Conservation (phyloP, 2,113 vertebrate species). For the Cricetomys ansorgei region DNA sequence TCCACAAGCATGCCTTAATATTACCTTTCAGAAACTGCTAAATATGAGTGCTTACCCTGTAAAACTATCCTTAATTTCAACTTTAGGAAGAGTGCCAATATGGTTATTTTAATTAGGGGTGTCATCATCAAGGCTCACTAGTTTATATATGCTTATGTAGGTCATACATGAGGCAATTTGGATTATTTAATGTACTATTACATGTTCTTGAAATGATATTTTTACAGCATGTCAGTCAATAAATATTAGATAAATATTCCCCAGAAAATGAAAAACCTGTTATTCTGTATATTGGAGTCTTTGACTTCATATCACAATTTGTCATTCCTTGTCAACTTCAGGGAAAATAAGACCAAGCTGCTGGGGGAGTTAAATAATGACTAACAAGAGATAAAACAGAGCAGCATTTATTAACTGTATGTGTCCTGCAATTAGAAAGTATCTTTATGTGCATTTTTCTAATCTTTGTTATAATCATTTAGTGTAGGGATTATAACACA, state of each 20-base stretch:
- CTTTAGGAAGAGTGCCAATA: neutral
- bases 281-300: neutral
- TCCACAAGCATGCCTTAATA: neutral
- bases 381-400: neutral
- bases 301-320: neutral
- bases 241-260: neutral
- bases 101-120: neutral
- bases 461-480: neutral
- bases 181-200: neutral
- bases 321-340: neutral
- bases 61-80: neutral
- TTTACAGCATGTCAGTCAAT: neutral
- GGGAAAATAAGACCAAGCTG: neutral
- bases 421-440: neutral
- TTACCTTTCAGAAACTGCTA: neutral
- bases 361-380: neutral
- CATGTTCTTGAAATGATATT: slow-evolving; percentile 14
- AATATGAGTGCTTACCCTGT: neutral
- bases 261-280: neutral
- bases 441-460: neutral
- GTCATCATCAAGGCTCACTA: neutral
- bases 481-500: neutral
- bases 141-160: neutral
- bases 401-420: neutral
- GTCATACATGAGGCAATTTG: neutral